Evolutionary conservation across 2,113 vertebrate species (phyloP).

Genomic region (Bothrops jararaca): DNA sequence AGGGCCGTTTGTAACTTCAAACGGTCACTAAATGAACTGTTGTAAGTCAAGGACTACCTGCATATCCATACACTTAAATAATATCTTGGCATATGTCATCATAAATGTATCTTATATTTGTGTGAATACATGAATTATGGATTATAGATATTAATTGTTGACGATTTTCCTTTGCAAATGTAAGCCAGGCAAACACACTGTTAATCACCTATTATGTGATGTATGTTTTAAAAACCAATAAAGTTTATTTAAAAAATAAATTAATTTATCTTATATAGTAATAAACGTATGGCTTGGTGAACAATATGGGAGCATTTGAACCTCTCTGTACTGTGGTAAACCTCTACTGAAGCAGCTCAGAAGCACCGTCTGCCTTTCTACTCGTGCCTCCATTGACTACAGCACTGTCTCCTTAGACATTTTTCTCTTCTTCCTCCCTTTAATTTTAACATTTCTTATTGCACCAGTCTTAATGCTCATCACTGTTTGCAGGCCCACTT

Average conservation of each 20-base stretch:
- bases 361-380: not conserved
- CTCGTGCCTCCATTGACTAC: not conserved
- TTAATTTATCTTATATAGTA: not conserved
- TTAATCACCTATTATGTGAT: no score
- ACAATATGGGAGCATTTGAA: not conserved
- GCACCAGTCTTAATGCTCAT: not conserved
- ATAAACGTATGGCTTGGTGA: not conserved
- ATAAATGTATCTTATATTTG: not conserved
- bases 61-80: not conserved
- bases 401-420: not conserved
- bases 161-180: no score
- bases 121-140: no score
- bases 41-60: not conserved
- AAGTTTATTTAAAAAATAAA: no score
- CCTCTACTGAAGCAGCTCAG: not conserved
- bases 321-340: not conserved
- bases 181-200: no score
- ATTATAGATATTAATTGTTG: no score
- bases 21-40: not conserved
- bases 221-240: no score
- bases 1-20: not conserved
- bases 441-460: not conserved
- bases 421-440: not conserved
- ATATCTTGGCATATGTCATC: not conserved
- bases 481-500: not conserved